phyloP scores from a whole-genome alignment of 1,140 invertebrate species.

The Rhopalosiphum padi region DNA sequence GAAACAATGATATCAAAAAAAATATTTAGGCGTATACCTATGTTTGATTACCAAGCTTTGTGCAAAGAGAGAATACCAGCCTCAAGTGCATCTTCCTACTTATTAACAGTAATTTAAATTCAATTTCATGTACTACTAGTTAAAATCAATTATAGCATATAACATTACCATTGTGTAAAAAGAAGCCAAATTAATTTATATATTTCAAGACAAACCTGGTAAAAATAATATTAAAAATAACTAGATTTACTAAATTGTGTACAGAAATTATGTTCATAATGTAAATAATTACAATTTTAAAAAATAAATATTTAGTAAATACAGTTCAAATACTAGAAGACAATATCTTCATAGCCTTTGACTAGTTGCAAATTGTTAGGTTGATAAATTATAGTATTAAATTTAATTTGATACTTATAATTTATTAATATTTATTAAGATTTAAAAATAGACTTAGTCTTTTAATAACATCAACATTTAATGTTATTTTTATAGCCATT shows the following conservation, averaged over 20 bases:
- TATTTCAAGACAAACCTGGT: too few species aligned
- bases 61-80: conserved; percentile 67
- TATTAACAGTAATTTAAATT: conserved; percentile 62
- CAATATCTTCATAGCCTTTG: not conserved
- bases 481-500: conserved; percentile 31
- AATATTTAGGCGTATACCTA: conserved; percentile 77
- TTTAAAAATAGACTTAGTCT: not conserved
- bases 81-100: conserved; percentile 63
- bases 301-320: not conserved
- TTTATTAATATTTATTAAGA: not conserved
- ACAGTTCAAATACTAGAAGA: not conserved
- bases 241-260: not conserved
- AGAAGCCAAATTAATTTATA: too few species aligned
- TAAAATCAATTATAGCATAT: not conserved
- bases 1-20: conserved; percentile 75
- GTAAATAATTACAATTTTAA: not conserved
- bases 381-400: not conserved
- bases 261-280: not conserved
- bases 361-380: not conserved
- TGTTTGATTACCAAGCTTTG: conserved; percentile 87
- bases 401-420: not conserved
- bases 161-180: too few species aligned
- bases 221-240: too few species aligned
- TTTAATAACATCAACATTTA: not conserved
- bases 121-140: not conserved